Base-by-base conservation (phyloP, 2,888 invertebrate species). In the Drosophila anomalata region DNA sequence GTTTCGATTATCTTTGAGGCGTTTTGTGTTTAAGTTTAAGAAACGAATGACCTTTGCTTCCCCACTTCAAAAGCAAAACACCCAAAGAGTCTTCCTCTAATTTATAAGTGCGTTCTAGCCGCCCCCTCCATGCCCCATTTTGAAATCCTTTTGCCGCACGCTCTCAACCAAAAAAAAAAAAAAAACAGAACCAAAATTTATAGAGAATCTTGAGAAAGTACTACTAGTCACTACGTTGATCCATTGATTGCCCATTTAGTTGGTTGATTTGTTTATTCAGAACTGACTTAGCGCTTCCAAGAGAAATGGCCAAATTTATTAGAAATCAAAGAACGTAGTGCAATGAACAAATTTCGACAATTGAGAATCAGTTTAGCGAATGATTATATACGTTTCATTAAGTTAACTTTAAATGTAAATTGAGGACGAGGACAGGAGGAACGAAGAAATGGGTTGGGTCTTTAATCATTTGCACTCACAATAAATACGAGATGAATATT, bases 231-330 rank as follows among this genome's bases (percentile, higher is more conserved):
- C 24, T 29, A 36, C 55, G 22, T 50, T 60, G 48, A 55, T 59
- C 42, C 29, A 59, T 56, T 63, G 46, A 57, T 39, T 57, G 53
- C 59, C 57, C 54, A 73, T 65, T 73, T 44, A 58, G 47, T 66
- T 75, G 62, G 67, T 58, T 76, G 50, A 41, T 56, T 71, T 73
- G 54, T 59, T 60, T 54, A 70, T 77, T 83, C 62, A 68, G 84
- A 83, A 83, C 88, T 83, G 87, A 87, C 79, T 90, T 89, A 90
- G 91, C 91, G 91, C 91, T 91, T 91, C 91, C 91, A 91, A 81
- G 84, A 84, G 85, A 87, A 90, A 90, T 91, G 89, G 91, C 91
- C 91, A 91, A 91, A 91, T 91, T 90, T 89, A 83, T 86, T 89
- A 84, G 81, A 61, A 68, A 70, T 68, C 48, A 63, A 66, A 36